A percentile compares a stretch with the other conserved stretches of the same genome.
phyloP scores from a whole-genome alignment of 1,140 invertebrate species.

The Cardiocondyla obscurior region DNA sequence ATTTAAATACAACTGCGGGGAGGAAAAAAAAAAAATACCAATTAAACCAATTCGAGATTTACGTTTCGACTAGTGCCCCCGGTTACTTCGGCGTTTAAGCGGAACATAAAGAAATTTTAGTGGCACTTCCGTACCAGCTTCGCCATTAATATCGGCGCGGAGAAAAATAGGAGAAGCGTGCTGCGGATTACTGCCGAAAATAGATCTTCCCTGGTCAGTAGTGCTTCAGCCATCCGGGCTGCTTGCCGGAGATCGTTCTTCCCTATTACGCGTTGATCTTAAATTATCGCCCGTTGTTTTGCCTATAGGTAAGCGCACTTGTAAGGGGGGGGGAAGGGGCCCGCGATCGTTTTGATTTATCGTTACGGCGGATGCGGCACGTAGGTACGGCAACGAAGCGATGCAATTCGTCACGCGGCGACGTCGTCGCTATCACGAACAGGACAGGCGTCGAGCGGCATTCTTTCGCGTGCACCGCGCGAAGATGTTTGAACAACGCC shows the following conservation, averaged over 20 bases:
- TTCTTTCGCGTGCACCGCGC: slow-evolving; percentile 28
- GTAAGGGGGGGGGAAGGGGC: too few relatives aligned
- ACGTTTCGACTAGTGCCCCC: neutral
- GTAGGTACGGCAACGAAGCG: slow-evolving; percentile 39
- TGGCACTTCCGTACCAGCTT: neutral
- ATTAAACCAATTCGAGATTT: neutral
- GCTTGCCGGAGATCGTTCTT: neutral
- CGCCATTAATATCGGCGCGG: neutral
- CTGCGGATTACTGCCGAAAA: neutral
- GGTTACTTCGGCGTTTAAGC: neutral
- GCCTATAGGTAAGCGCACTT: slow-evolving; percentile 7
- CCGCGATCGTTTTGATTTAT: slow-evolving; percentile 43
- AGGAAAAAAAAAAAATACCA: neutral
- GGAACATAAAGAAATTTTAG: slow-evolving; percentile 6
- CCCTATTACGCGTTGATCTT: slow-evolving; percentile 44
- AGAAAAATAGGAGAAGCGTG: slow-evolving; percentile 21
- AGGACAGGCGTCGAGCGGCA: slow-evolving; percentile 44
- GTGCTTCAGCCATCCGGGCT: neutral
- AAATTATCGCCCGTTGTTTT: slow-evolving; percentile 56
- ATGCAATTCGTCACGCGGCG: slow-evolving; percentile 59
- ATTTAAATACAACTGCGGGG: too few relatives aligned
- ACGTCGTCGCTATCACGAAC: slow-evolving; percentile 39
- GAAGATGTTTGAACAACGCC: slow-evolving; percentile 10
- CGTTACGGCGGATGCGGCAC: neutral
- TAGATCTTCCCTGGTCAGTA: slow-evolving; percentile 12